Conservation (phyloP, 2,113 vertebrate genomes). For the Tragelaphus scriptus region DNA sequence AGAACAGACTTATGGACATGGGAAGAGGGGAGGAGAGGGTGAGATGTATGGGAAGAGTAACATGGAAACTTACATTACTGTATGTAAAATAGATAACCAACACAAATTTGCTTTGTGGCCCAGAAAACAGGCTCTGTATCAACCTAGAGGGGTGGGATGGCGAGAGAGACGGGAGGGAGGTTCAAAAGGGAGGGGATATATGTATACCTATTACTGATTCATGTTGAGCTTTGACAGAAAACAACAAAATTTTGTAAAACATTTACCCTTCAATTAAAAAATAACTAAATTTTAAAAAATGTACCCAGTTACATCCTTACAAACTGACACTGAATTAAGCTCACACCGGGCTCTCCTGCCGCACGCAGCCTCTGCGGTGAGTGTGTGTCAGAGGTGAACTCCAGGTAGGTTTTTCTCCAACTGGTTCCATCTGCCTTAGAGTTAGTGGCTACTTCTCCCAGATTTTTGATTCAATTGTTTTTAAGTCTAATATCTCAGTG, state of each 20-base stretch:
- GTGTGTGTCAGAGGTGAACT: neutral
- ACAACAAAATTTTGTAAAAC: neutral
- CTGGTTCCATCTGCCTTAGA: neutral
- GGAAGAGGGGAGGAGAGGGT: neutral
- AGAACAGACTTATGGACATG: neutral
- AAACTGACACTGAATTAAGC: neutral
- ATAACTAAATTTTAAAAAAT: accelerated
- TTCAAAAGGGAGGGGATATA: neutral
- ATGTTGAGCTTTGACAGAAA: neutral
- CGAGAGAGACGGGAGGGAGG: neutral
- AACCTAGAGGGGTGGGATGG: neutral
- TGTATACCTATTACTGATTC: neutral
- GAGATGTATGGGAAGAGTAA: neutral
- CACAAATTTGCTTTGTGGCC: neutral
- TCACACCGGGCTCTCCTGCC: neutral
- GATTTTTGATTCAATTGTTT: neutral
- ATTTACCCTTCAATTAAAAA: neutral
- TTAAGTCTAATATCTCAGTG: neutral
- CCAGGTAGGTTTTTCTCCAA: neutral
- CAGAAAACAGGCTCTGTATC: neutral
- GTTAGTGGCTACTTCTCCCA: neutral
- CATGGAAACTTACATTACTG: neutral
- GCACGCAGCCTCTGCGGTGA: neutral
- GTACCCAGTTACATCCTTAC: neutral
- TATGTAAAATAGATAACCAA: neutral